Evolutionary conservation across 2,113 vertebrate genomes (phyloP).

Genomic region (Prunella himalayana): DNA sequence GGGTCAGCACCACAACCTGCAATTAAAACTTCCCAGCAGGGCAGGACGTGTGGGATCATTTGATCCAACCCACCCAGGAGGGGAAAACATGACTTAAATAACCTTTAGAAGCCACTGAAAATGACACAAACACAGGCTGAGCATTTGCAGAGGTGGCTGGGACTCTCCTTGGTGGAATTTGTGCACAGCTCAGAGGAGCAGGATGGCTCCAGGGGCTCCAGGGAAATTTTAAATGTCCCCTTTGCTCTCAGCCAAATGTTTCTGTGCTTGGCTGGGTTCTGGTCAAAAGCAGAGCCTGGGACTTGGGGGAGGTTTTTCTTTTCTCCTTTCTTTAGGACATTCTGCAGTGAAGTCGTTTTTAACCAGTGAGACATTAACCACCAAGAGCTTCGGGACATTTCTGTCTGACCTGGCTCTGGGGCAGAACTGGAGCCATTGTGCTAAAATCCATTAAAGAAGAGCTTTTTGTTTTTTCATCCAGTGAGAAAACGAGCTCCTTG

Average conservation of each 20-base stretch:
- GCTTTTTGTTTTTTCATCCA: background rate
- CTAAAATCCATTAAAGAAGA: background rate
- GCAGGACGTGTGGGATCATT: background rate
- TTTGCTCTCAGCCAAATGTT: background rate
- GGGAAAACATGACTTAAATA: fast-evolving
- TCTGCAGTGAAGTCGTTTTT: background rate
- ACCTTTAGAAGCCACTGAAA: background rate
- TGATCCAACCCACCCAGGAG: background rate
- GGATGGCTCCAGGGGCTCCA: background rate
- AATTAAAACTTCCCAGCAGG: fast-evolving
- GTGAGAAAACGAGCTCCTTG: background rate
- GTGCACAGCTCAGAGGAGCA: background rate
- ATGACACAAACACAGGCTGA: fast-evolving
- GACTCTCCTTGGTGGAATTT: fast-evolving
- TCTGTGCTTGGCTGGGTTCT: background rate
- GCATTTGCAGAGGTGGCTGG: fast-evolving
- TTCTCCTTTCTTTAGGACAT: background rate
- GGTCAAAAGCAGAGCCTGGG: background rate
- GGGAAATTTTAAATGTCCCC: background rate
- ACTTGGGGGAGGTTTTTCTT: background rate
- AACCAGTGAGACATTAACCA: background rate
- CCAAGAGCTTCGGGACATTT: background rate
- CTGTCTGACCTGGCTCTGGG: background rate
- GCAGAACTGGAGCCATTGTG: background rate
- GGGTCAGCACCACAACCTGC: background rate